These are phyloP conservation scores for Mus spicilegus DNA, from an alignment of 2,113 vertebrate species.

Conservation along the genomic window DNA sequence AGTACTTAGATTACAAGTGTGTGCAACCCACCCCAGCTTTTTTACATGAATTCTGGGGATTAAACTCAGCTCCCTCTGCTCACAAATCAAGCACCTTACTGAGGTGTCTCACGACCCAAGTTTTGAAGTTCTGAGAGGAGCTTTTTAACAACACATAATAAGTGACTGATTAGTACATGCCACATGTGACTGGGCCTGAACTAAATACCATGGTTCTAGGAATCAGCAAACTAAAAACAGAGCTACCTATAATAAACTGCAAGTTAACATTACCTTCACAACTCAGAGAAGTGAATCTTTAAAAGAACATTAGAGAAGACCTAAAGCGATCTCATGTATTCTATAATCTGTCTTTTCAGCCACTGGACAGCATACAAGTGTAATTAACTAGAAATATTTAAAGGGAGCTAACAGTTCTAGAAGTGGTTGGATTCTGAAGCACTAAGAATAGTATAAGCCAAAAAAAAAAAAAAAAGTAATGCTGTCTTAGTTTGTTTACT, in stretches of 20 bases:
- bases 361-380: not conserved
- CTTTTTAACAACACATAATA: constrained; percentile 32
- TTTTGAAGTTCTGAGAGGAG: not conserved
- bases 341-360: not conserved
- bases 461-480: not conserved
- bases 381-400: not conserved
- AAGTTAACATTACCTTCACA: not conserved
- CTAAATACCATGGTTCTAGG: not conserved
- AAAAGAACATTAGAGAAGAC: not conserved
- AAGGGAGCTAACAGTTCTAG: not conserved
- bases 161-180: constrained; percentile 18
- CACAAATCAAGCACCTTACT: not conserved
- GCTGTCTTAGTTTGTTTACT: not conserved
- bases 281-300: not conserved
- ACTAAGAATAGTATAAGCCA: not conserved
- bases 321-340: not conserved
- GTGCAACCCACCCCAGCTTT: not conserved
- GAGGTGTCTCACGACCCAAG: not conserved
- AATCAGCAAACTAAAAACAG: not conserved
- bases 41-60: not conserved
- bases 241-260: not conserved
- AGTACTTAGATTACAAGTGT: not conserved
- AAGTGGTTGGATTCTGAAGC: constrained; percentile 7
- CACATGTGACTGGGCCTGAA: not conserved
- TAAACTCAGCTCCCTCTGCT: not conserved